Evolutionary conservation across 2,797 vertebrate species (phyloP), one percentile per base, ranked within the genome.

Genomic region (Esox masquinongy): DNA sequence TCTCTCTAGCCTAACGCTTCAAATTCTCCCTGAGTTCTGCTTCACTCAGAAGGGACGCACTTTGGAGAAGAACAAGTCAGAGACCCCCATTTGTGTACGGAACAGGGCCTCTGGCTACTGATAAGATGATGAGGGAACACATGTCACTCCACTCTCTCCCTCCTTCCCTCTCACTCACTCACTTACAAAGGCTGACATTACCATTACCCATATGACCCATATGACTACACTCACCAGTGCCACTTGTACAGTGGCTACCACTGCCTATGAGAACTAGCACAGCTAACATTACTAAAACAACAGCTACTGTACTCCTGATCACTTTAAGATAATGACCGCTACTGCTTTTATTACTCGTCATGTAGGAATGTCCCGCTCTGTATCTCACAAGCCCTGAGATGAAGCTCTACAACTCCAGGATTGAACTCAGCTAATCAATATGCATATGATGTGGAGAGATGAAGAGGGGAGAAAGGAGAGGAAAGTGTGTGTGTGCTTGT

Each of bases 91-190:
- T 76, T 81, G 75, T 79, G 87, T 86, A 82, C 39, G 78, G 78
- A 83, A 84, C 82, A 89, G 79, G 75, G 86, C 88, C 85, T 83
- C 73, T 0, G 74, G 89, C 82, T 75, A 83, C 76, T 76, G 85
- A 90, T 88, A 83, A 83, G 75, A 86, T 87, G 82, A 80, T 82
- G 80, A 31, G 34, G 59, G 79, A 74, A 83, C 17, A 22, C 0
- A 7, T 24, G 9, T 59, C 2, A 59, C 43, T 47, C 6, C 43
- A 14, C 43, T 11, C 43, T 14, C 12, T 47, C 9, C 43, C 11
- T 47, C 43, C 11, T 47, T 47, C 9, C 43, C 43, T 47, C 43
- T 47, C 43, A 11, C 43, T 43, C 39, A 43, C 39, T 47, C 43
- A 47, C 9, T 12, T 59, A 59, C n/a, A 59, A 22, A 22, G 0